Evolutionary conservation across 2,888 invertebrate species (phyloP).

Genomic region (Dichetophora obliterata): DNA sequence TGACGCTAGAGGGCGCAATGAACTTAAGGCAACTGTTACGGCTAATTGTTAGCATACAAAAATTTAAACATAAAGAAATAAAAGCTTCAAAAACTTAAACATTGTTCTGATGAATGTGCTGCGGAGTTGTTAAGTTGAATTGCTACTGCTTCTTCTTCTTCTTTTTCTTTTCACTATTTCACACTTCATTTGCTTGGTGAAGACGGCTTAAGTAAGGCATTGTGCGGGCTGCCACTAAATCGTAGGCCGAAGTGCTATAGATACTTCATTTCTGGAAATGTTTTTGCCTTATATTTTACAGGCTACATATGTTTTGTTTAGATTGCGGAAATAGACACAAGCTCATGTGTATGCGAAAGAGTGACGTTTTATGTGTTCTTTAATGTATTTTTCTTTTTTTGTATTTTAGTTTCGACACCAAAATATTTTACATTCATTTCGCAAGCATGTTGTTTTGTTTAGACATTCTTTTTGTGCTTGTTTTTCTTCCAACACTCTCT

Average conservation of each 20-base stretch:
- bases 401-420: not conserved
- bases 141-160: not conserved
- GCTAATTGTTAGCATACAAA: not conserved
- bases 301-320: not conserved
- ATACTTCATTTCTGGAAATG: not conserved
- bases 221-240: not conserved
- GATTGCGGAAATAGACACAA: conserved; percentile 13
- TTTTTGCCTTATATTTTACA: not conserved
- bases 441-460: conserved; percentile 16
- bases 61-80: not conserved
- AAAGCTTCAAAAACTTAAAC: not conserved
- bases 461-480: not conserved
- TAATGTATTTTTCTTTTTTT: not conserved
- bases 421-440: conserved; percentile 10
- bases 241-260: not conserved
- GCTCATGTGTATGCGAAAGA: not conserved
- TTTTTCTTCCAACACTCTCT: not conserved
- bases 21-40: too few relatives aligned
- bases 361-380: conserved; percentile 10
- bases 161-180: not conserved
- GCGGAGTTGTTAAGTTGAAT: not conserved
- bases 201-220: not conserved
- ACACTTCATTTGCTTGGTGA: conserved; percentile 16
- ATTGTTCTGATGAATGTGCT: not conserved
- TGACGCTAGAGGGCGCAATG: too few relatives aligned